Evolutionary conservation across 2,797 vertebrate genomes (phyloP).

Genomic region (Sarcoramphus papa): DNA sequence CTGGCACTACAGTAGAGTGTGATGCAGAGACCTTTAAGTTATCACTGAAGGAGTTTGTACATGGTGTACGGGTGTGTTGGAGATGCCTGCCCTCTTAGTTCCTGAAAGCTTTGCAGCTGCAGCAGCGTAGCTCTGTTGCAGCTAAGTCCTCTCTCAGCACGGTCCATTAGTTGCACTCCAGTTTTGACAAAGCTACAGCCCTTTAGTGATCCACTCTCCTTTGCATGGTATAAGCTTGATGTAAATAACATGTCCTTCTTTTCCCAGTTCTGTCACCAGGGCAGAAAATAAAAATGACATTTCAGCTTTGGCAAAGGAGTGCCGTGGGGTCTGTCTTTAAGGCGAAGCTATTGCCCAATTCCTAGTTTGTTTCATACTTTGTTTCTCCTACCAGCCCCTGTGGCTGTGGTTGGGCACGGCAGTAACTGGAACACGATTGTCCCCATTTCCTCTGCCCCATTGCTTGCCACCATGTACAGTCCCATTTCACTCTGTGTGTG

Average conservation of each 20-base stretch:
- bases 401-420: not conserved
- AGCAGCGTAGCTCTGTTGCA: not conserved
- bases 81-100: not conserved
- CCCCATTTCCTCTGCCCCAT: not conserved
- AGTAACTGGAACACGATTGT: not conserved
- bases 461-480: not conserved
- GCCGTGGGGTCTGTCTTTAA: not conserved
- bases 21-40: not conserved
- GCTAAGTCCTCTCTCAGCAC: not conserved
- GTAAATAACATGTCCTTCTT: not conserved
- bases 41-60: not conserved
- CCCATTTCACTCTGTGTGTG: not conserved
- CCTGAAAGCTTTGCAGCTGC: not conserved
- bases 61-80: not conserved
- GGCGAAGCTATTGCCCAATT: not conserved
- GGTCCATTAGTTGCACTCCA: not conserved
- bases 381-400: not conserved
- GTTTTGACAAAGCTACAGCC: not conserved
- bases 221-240: not conserved
- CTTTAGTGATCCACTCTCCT: not conserved
- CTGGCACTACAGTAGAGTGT: not conserved
- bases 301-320: not conserved
- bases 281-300: not conserved
- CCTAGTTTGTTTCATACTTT: not conserved
- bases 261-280: not conserved